Evolutionary conservation across 2,888 invertebrate species (phyloP), one percentile per base, ranked within the genome.

Genomic region (Helobdella robusta): DNA sequence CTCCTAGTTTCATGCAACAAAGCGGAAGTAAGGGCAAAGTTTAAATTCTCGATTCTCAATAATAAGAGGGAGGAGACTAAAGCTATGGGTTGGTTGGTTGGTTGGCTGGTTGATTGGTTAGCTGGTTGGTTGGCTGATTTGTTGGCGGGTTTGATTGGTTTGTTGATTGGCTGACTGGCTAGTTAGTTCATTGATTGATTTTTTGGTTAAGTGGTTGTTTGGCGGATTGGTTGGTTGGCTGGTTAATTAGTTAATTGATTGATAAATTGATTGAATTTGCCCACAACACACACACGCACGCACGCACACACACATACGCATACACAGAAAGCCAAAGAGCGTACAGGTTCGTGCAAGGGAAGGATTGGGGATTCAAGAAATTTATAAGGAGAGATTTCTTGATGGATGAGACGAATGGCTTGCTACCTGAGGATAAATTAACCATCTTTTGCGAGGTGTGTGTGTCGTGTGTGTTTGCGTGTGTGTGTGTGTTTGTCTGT

Each of bases 281-380:
- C n/a, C n/a, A n/a, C n/a, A n/a, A n/a, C n/a, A n/a, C n/a, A n/a
- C n/a, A n/a, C n/a, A n/a, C n/a, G n/a, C n/a, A n/a, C n/a, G n/a
- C n/a, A n/a, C n/a, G n/a, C n/a, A n/a, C n/a, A n/a, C n/a, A n/a
- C n/a, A n/a, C n/a, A n/a, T n/a, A n/a, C n/a, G n/a, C n/a, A n/a
- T n/a, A n/a, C 56, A n/a, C 81, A 86, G 86, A 87, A 78, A 86
- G 86, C 75, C 87, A 87, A 77, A 80, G 98, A 80, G 98, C 98
- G 71, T 98, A 98, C 82, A 87, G 97, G 84, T 98, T 98, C 83
- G 97, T 98, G 70, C 97, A 98, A 83, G 98, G 97, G 74, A 98
- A 98, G 83, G 98, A 98, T 84, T 98, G 98, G 98, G 98, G 98
- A 67, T 98, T 98, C 84, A 98, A 98, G 83, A 98, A 98, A 82